Evolutionary conservation across 2,888 invertebrate species (phyloP), one percentile per base, ranked within the genome.

Genomic region (Selenia dentaria): DNA sequence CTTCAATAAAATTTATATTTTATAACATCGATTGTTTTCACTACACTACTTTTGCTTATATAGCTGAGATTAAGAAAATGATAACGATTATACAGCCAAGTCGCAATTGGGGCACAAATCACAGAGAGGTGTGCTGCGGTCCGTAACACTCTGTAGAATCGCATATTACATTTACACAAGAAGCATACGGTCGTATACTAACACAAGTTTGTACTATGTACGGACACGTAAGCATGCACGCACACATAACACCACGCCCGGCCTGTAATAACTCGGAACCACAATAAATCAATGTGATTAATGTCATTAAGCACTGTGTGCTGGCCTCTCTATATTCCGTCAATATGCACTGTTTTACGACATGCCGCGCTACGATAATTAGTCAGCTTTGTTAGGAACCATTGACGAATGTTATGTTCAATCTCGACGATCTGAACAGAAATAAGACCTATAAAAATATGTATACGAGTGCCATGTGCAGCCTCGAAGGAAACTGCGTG

Each of bases 231-330:
- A 61, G 62, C 66, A 68, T 68, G 64, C 70, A 74, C 83, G 71
- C 86, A 82, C 81, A 83, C 83, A 59, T 59, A 55, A 56, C 57
- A 54, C 63, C 57, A 55, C 73, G 76, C 75, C 83, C 81, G 81
- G 87, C 88, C 90, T 89, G 90, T 90, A 90, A 90, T 90, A 90
- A 90, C 90, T 90, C 89, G 90, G 89, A 89, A 89, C 90, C 90
- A 89, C 90, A 89, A 90, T 90, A 90, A 90, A 90, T 90, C 90
- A 90, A 90, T 89, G 89, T 90, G 90, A 90, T 90, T 90, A 90
- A 90, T 90, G 90, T 88, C 90, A 90, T 90, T 90, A 90, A 89
- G 90, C 87, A 89, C 86, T 87, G 88, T 87, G 88, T 86, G 90
- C 89, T 81, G 87, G 88, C 86, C 89, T 89, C 89, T 89, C 90